Evolutionary conservation across 2,113 vertebrate genomes (phyloP), one percentile per base, ranked within the genome.

Genomic region (Callionymus lyra): DNA sequence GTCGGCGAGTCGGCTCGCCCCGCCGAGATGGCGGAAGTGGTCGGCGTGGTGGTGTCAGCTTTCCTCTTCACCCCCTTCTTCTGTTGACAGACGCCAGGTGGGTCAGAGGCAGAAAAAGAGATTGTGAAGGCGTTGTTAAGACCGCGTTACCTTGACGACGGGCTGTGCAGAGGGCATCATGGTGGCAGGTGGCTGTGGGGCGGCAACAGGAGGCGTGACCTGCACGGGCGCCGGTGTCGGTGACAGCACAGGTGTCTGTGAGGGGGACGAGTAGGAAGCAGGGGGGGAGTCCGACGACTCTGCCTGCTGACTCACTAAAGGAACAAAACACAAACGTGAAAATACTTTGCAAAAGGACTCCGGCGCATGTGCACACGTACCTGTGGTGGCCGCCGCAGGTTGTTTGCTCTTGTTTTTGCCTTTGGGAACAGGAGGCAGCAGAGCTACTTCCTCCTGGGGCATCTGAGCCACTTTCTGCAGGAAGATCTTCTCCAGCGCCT

Each of bases 31-130:
- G 90, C 93, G 0, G 93, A 92, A 0, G 94, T 97, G 16, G 94
- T 99, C 16, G 95, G 95, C 0, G 95, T 99, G 31, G 95, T 99
- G 0, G 95, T 99, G 84, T 99, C 95, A 0, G 94, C 95, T 95
- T 99, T 99, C 88, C 95, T 76, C 75, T 99, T 99, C 70, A 99
- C 94, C 1, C 95, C 95, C 81, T 97, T 99, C 84, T 95, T 97
- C 94, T 99, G 82, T 12, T 44, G 50, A 32, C 14, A 49, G 2
- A 45, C 16, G 6, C 18, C 10, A 15, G 1, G 10, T 6, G 1
- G 18, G 32, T 34, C 41, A 9, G 27, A 47, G n/a, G 34, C 8
- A 37, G 21, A 48, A 6, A 13, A 1, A 11, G n/a, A 16, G 36
- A 16, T 15, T 16, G 10, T 6, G 2, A 1, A 9, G 12, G 12